A percentile compares a stretch with the other conserved stretches of the same genome.
Conservation (phyloP, 2,888 invertebrate genomes). For the Gandaritis pyraliata region DNA sequence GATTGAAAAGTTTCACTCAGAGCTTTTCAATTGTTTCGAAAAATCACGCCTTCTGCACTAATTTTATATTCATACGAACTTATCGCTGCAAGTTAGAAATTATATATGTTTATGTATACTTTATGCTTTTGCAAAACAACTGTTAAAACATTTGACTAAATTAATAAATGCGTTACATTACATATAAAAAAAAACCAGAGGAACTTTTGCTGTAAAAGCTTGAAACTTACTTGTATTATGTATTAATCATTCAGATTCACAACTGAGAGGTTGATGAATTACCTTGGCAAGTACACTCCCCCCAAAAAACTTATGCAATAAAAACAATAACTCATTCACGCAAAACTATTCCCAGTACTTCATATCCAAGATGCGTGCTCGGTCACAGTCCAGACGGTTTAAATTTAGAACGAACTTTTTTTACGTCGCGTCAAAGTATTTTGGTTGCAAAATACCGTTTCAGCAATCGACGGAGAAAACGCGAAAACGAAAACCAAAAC, state of each 20-base stretch:
- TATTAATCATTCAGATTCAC: slow-evolving; percentile 20
- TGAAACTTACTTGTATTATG: background rate
- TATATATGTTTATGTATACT: too few species aligned
- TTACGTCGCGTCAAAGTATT: slow-evolving; percentile 66
- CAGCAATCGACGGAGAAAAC: slow-evolving; percentile 47
- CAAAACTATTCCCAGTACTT: slow-evolving; percentile 54
- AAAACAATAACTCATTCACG: slow-evolving; percentile 62
- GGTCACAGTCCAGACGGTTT: slow-evolving; percentile 60
- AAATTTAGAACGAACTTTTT: slow-evolving; percentile 66
- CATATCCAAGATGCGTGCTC: slow-evolving; percentile 51
- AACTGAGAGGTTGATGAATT: slow-evolving; percentile 24
- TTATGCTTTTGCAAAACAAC: too few species aligned
- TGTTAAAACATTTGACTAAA: too few species aligned
- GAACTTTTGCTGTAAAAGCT: background rate
- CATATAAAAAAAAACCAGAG: too few species aligned
- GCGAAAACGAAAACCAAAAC: slow-evolving; percentile 43
- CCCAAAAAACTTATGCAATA: slow-evolving; percentile 49
- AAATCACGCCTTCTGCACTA: too few species aligned
- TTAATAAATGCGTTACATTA: background rate
- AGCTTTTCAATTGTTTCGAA: too few species aligned
- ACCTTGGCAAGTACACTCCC: slow-evolving; percentile 36
- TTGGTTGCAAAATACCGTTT: slow-evolving; percentile 68
- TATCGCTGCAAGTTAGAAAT: too few species aligned
- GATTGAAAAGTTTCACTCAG: too few species aligned
- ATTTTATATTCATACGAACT: too few species aligned